Conservation (phyloP, 2,797 vertebrate genomes). For the Anolis apletophallus region DNA sequence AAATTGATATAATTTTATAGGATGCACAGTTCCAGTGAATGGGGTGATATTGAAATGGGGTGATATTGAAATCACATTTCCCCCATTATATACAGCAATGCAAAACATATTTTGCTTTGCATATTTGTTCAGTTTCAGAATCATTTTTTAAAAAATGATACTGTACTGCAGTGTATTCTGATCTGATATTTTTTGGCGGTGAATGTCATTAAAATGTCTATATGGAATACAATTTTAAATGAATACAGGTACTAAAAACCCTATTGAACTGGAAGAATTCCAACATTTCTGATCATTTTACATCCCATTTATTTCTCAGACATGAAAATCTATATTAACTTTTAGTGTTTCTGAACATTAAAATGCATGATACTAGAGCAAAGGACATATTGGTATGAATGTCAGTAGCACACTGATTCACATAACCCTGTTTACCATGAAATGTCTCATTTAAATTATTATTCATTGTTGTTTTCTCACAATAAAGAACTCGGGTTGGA, state of each 20-base stretch:
- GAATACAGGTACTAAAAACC: constrained; percentile 57
- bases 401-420: neutral
- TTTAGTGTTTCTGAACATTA: constrained; percentile 55
- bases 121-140: constrained; percentile 35
- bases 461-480: neutral
- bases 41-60: neutral
- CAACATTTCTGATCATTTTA: constrained; percentile 64
- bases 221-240: constrained; percentile 64
- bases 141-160: constrained; percentile 1
- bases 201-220: constrained; percentile 49
- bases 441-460: neutral
- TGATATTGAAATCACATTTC: neutral
- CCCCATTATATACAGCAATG: neutral
- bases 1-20: too few relatives aligned
- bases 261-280: constrained; percentile 60
- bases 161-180: constrained; percentile 27
- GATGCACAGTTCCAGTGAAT: neutral
- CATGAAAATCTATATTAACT: constrained; percentile 64
- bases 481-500: neutral
- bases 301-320: constrained; percentile 62
- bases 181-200: constrained; percentile 55
- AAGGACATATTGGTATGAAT: constrained; percentile 34
- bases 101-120: constrained; percentile 2
- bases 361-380: constrained; percentile 52
- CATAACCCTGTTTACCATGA: neutral